Evolutionary conservation across 2,888 invertebrate species (phyloP).

Genomic region (Stramonita haemastoma): DNA sequence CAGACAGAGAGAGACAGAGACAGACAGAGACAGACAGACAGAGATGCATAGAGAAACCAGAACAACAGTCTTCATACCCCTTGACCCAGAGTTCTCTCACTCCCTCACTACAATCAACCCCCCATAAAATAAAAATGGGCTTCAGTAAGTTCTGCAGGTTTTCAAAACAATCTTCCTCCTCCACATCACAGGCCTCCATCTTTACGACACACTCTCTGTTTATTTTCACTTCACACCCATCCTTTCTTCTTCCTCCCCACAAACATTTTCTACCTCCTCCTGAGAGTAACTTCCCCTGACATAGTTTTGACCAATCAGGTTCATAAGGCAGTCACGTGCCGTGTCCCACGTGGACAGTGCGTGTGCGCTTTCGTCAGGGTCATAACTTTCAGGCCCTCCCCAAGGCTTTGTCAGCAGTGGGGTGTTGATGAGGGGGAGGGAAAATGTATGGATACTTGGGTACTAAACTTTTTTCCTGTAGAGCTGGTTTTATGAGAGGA

Average conservation of each 20-base stretch:
- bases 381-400: neutral
- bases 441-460: neutral
- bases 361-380: constrained; percentile 22
- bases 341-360: constrained; percentile 20
- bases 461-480: neutral
- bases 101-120: too few relatives aligned
- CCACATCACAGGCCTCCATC: neutral
- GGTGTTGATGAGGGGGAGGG: neutral
- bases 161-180: too few relatives aligned
- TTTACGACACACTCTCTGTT: neutral
- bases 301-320: constrained; percentile 15
- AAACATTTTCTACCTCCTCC: neutral
- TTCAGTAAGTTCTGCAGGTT: too few relatives aligned
- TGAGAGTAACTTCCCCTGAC: neutral
- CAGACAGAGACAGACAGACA: neutral
- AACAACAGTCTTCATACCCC: neutral
- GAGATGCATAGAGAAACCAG: too few relatives aligned
- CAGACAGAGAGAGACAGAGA: neutral
- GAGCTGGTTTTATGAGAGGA: neutral
- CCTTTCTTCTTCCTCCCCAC: neutral
- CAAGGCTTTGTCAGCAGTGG: neutral
- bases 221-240: neutral
- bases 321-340: neutral
- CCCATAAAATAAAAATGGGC: too few relatives aligned
- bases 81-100: neutral